Conservation (phyloP, 2,797 vertebrate species). For the Tolypeutes matacus region DNA sequence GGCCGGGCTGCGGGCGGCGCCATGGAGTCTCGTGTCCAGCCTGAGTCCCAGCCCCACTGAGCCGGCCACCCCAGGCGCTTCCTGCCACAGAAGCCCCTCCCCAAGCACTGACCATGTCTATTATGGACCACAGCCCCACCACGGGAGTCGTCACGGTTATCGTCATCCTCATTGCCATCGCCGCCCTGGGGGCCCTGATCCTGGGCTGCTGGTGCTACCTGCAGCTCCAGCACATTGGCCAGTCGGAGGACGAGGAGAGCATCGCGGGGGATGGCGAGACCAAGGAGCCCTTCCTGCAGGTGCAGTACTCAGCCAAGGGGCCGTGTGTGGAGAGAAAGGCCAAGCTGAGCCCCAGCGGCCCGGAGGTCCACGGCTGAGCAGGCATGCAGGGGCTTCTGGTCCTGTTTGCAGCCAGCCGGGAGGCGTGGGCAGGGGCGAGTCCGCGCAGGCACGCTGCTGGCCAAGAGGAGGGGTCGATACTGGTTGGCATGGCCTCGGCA, state of each 20-base stretch:
- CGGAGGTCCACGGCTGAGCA: constrained; percentile 89
- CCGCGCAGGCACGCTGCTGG: constrained; percentile 25
- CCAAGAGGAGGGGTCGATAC: constrained; percentile 68
- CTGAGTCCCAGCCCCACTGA: constrained; percentile 70
- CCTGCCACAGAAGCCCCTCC: neutral
- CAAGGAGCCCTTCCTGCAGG: constrained; percentile 94
- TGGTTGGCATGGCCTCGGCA: constrained; percentile 71
- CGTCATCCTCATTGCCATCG: constrained; percentile 93
- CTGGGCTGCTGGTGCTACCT: constrained; percentile 95
- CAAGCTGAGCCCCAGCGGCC: constrained; percentile 88
- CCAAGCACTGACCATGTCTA: constrained; percentile 88
- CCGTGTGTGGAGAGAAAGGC: constrained; percentile 92
- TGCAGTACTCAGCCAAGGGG: constrained; percentile 93
- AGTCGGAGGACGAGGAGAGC: constrained; percentile 94
- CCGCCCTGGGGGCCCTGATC: constrained; percentile 93
- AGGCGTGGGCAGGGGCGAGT: constrained; percentile 76
- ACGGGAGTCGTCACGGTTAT: constrained; percentile 94
- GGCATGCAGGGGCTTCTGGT: neutral
- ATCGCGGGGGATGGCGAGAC: constrained; percentile 94
- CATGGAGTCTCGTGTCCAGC: constrained; percentile 68
- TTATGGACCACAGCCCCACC: constrained; percentile 93
- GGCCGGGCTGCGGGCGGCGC: constrained; percentile 51
- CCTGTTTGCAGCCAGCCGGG: constrained; percentile 65
- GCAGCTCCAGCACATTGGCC: constrained; percentile 92
- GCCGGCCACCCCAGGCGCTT: neutral